Evolutionary conservation across 2,797 vertebrate genomes (phyloP), one percentile per base, ranked within the genome.

Genomic region (Selene dorsalis): DNA sequence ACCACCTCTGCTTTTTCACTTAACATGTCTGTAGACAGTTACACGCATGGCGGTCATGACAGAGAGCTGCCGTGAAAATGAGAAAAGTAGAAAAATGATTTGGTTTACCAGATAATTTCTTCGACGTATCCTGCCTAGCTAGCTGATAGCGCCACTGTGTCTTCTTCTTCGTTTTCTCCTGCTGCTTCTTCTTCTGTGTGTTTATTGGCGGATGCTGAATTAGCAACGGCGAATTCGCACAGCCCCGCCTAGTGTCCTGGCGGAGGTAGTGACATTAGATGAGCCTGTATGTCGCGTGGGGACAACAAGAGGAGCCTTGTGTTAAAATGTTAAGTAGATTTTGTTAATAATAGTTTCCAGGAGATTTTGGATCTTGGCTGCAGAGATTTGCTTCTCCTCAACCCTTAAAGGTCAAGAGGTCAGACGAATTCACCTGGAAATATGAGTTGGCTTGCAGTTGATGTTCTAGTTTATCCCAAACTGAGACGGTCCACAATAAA

Each of bases 91-190:
- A 0, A 3, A 45, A 58, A 48, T 48, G 41, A 35, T 4, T 0
- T 0, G 0, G 1, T 84, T 83, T 87, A 92, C 92, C 91, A 82
- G 77, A 56, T 4, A 74, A 63, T 81, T 39, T 63, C 50, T 69
- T 73, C 82, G 75, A 83, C 56, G 86, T 26, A 70, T 18, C 65
- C 70, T n/a, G 63, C 4, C 38, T 32, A 84, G 82, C 83, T 87
- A 85, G 57, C 0, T 24, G 38, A 12, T 69, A 80, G 72, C 75
- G 17, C 64, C 24, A 7, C 61, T 73, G 39, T n/a, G 7, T 79
- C 78, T 67, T 60, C 69, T 56, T 24, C 32, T 58, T 38, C 24
- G 45, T 4, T 3, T 32, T 3, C 4, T 63, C 17, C 16, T 13
- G 6, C 8, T 20, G 0, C 17, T 26, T 12, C 58, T 64, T 30